Evolutionary conservation across 2,888 invertebrate species (phyloP).

Genomic region (Shargacucullia verbasci): DNA sequence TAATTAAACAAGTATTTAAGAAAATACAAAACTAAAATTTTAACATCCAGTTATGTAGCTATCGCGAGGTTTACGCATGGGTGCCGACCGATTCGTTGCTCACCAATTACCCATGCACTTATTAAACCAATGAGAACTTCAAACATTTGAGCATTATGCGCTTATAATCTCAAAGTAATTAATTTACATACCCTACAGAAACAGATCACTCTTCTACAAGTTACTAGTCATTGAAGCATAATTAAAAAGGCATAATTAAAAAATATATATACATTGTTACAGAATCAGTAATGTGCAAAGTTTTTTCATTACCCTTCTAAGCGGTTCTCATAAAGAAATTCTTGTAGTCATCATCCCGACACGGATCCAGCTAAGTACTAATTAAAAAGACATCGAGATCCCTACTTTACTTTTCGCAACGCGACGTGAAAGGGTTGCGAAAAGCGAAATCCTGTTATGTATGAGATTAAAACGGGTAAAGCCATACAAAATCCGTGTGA

Average conservation of each 20-base stretch:
- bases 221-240: background rate
- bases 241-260: slow-evolving; percentile 24
- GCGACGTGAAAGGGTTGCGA: slow-evolving; percentile 26
- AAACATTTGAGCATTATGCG: too few relatives aligned
- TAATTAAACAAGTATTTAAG: too few relatives aligned
- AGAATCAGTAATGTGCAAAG: slow-evolving; percentile 47
- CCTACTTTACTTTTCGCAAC: slow-evolving; percentile 21
- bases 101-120: too few relatives aligned
- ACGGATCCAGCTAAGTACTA: slow-evolving; percentile 55
- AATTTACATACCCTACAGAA: too few relatives aligned
- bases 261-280: slow-evolving; percentile 14
- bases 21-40: too few relatives aligned
- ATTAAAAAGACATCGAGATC: slow-evolving; percentile 61
- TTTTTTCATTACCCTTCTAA: slow-evolving; percentile 60
- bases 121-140: too few relatives aligned
- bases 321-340: slow-evolving; percentile 57
- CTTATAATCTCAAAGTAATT: too few relatives aligned
- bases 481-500: slow-evolving; percentile 32
- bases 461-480: slow-evolving; percentile 38
- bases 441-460: slow-evolving; percentile 27
- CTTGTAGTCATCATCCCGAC: slow-evolving; percentile 49
- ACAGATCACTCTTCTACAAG: too few relatives aligned
- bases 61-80: too few relatives aligned
- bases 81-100: too few relatives aligned
- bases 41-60: too few relatives aligned